Evolutionary conservation across 2,113 vertebrate species (phyloP), one percentile per base, ranked within the genome.

Genomic region (Leiothrix lutea): DNA sequence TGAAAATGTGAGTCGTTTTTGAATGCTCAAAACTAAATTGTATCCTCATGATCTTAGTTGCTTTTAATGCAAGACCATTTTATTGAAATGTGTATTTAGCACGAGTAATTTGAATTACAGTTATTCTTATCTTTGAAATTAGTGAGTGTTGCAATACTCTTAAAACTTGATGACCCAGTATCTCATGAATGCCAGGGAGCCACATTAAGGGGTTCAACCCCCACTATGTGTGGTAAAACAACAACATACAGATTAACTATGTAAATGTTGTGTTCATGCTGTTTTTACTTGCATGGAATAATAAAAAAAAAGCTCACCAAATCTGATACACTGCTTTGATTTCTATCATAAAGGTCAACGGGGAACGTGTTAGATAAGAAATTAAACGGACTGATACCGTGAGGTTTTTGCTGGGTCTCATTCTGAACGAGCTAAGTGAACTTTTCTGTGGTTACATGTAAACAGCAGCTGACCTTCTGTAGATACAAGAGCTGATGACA

Each of bases 401-500:
- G 50, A 71, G 60, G 51, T 92, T 73, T 19, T 83, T 95, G 64
- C 51, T 92, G 28, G 54, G 56, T 78, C 35, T 80, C 25, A 6
- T 77, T 85, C 47, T 24, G 69, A 90, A 51, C 12, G 9, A 90
- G 54, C 72, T 23, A 62, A 54, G 54, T 72, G 91, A 95, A 90
- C 91, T 95, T 81, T 72, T 80, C 90, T 91, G 86, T 64, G 67
- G 58, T 88, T 93, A 45, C 3, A 4, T 74, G 64, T 91, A 90
- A 92, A 92, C 53, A 92, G 82, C 69, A 90, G 25, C 79, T 90
- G 92, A 94, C 92, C 85, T 94, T 91, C 48, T 67, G 64, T 19
- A 67, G 82, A 78, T 94, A 29, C 14, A 64, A 80, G 60, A 60
- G 56, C 67, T 74, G 71, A 69, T 80, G 81, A n/a, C 8, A 14